These are phyloP conservation scores for Dexiosoma caninum DNA, from an alignment of 2,888 invertebrate species.

Conservation along the genomic window DNA sequence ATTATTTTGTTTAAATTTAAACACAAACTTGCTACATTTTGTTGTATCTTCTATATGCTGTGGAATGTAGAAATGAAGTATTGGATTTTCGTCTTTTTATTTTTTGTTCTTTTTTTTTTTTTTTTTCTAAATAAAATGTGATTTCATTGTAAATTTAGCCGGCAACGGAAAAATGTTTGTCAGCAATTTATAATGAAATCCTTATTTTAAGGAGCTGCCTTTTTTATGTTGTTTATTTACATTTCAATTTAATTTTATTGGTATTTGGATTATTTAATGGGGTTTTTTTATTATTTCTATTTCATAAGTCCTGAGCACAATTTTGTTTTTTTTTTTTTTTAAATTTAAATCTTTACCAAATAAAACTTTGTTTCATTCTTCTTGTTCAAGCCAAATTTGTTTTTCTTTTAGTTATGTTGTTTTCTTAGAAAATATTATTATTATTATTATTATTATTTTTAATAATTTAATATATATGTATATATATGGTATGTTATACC, in stretches of 20 bases:
- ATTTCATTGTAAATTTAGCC: constrained; percentile 2
- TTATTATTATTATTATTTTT: too few species aligned
- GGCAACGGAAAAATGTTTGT: not conserved
- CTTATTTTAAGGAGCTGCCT: constrained; percentile 58
- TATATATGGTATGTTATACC: constrained; percentile 33
- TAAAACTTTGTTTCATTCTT: constrained; percentile 55
- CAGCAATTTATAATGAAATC: constrained; percentile 22
- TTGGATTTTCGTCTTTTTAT: constrained; percentile 7
- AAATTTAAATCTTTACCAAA: constrained; percentile 15
- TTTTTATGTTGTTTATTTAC: constrained; percentile 35
- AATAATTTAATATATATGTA: constrained; percentile 43
- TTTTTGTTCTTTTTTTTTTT: not conserved
- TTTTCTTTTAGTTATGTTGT: constrained; percentile 34
- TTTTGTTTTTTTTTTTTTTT: constrained; percentile 56
- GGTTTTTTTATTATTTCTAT: constrained; percentile 48
- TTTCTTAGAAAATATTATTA: constrained; percentile 54
- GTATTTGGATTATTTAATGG: constrained; percentile 36
- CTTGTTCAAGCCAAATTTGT: constrained; percentile 42
- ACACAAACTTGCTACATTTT: constrained; percentile 37
- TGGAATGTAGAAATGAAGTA: constrained; percentile 48
- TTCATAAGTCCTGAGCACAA: constrained; percentile 72
- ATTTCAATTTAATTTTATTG: constrained; percentile 60
- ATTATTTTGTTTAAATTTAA: constrained; percentile 40
- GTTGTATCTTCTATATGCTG: constrained; percentile 7
- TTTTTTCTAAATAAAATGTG: not conserved